A percentile compares a stretch with the other conserved stretches of the same genome.
phyloP scores from a whole-genome alignment of 2,888 invertebrate genomes.

The Timema podura region DNA sequence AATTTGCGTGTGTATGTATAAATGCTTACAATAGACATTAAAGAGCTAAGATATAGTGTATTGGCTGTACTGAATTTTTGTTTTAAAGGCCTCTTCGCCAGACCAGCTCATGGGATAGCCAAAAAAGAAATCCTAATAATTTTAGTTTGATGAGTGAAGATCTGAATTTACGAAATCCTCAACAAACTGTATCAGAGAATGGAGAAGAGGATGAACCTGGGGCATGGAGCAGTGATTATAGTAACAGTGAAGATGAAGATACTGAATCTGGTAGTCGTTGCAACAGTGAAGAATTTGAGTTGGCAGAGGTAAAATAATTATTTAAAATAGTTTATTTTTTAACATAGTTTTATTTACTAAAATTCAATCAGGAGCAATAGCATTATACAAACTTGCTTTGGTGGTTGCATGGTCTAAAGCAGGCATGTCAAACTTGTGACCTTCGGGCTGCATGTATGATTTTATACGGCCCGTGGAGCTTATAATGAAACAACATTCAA shows the following conservation, averaged over 20 bases:
- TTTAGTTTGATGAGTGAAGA: slow-evolving; percentile 18
- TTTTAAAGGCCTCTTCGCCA: slow-evolving; percentile 63
- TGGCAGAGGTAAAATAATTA: not conserved
- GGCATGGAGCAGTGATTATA: slow-evolving; percentile 89
- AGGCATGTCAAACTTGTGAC: too few relatives aligned
- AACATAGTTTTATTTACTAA: too few relatives aligned
- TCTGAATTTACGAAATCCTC: slow-evolving; percentile 16
- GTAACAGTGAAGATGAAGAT: slow-evolving; percentile 86
- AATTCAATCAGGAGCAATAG: too few relatives aligned
- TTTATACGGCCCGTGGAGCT: too few relatives aligned
- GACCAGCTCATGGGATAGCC: slow-evolving; percentile 71
- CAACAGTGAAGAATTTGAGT: not conserved
- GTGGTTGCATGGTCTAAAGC: too few relatives aligned
- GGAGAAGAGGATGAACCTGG: slow-evolving; percentile 57
- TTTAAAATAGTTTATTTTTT: too few relatives aligned
- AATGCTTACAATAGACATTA: too few relatives aligned
- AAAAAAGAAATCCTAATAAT: slow-evolving; percentile 31
- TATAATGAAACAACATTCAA: too few relatives aligned
- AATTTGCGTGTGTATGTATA: not conserved
- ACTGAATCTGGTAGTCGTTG: slow-evolving; percentile 48
- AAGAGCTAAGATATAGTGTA: too few relatives aligned
- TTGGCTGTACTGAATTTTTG: not conserved
- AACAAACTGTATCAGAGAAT: slow-evolving; percentile 21
- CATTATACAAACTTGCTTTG: too few relatives aligned
- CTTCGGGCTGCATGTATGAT: too few relatives aligned